Evolutionary conservation across 2,113 vertebrate species (phyloP).

Genomic region (Microcebus ravelobensis): DNA sequence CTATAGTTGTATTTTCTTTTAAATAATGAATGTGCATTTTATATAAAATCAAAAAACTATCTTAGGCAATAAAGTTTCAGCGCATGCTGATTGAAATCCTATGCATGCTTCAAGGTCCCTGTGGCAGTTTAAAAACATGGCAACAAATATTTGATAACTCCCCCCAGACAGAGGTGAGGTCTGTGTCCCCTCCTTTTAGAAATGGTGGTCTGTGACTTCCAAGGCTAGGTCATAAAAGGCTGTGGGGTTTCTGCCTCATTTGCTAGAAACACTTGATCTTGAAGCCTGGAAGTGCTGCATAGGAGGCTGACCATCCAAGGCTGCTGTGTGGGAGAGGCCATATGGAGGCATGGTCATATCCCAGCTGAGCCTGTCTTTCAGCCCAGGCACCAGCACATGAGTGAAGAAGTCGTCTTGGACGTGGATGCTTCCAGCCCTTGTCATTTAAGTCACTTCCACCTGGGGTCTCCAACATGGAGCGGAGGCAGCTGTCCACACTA

Average conservation of each 20-base stretch:
- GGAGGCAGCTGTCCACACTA: neutral
- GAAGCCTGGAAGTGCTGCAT: neutral
- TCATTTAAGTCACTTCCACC: neutral
- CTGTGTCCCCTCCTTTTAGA: neutral
- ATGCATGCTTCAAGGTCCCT: neutral
- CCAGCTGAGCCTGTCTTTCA: neutral
- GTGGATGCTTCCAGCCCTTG: neutral
- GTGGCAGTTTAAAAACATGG: neutral
- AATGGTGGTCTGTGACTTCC: neutral
- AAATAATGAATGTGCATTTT: neutral
- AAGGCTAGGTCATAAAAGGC: neutral
- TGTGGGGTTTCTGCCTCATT: neutral
- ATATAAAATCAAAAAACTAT: neutral
- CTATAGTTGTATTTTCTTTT: neutral
- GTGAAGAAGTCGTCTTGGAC: neutral
- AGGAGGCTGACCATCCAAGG: fast-evolving
- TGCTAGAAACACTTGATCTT: neutral
- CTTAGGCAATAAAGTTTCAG: neutral
- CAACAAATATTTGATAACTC: neutral
- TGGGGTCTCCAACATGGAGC: neutral
- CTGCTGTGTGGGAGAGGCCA: neutral
- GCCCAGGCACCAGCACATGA: neutral
- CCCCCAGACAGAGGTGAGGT: neutral
- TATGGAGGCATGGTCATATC: fast-evolving
- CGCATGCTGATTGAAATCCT: neutral